phyloP scores from a whole-genome alignment of 2,888 invertebrate genomes.

The Augochlorella aurata region DNA sequence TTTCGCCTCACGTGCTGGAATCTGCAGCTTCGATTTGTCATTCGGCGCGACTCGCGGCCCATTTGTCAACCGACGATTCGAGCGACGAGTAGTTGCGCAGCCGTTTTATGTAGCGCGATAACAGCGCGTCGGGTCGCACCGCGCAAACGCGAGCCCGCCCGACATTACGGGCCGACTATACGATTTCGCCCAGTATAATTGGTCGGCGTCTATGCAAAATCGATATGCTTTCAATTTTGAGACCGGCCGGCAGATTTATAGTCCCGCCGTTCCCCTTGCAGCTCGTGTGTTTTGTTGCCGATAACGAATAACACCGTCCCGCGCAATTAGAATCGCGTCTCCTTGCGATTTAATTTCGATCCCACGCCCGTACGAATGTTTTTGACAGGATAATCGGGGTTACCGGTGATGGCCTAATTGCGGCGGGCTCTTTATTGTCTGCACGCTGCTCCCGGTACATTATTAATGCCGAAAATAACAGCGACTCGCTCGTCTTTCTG shows the following conservation, averaged over 20 bases:
- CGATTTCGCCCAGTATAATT: slow-evolving; percentile 61
- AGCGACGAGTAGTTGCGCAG: slow-evolving; percentile 59
- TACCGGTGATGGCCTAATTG: background rate
- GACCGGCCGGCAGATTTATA: slow-evolving; percentile 58
- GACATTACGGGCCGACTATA: slow-evolving; percentile 34
- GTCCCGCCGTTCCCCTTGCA: background rate
- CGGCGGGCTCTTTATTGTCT: background rate
- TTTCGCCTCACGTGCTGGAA: slow-evolving; percentile 65
- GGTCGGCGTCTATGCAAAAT: slow-evolving; percentile 49
- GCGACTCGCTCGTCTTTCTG: background rate
- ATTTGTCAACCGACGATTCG: slow-evolving; percentile 67
- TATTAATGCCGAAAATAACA: background rate
- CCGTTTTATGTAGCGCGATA: slow-evolving; percentile 62
- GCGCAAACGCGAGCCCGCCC: background rate
- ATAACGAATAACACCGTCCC: slow-evolving; percentile 40
- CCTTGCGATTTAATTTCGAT: slow-evolving; percentile 11
- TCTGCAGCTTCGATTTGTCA: slow-evolving; percentile 69
- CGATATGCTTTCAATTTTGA: slow-evolving; percentile 70
- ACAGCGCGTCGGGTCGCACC: slow-evolving; percentile 36
- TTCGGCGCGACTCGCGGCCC: slow-evolving; percentile 65
- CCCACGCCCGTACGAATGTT: background rate
- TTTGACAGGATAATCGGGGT: background rate
- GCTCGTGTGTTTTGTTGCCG: slow-evolving; percentile 45
- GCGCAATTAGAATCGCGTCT: background rate
- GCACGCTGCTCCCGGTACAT: background rate